These are phyloP conservation scores for Peromyscus eremicus DNA, from an alignment of 2,797 vertebrate species.

Conservation along the genomic window DNA sequence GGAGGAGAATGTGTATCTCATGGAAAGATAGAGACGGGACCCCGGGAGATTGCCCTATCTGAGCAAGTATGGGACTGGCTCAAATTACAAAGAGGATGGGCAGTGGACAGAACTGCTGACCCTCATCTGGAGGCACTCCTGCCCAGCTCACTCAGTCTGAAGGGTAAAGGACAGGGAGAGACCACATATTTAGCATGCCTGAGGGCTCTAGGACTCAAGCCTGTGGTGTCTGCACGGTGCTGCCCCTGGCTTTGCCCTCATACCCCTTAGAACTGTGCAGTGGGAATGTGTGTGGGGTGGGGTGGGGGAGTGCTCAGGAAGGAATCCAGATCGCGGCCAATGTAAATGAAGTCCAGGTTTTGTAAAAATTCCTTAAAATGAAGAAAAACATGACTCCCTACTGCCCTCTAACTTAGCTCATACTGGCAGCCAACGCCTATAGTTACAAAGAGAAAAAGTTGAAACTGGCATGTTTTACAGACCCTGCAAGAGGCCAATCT, in stretches of 20 bases:
- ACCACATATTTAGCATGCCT: not conserved
- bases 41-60: not conserved
- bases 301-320: not conserved
- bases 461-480: not conserved
- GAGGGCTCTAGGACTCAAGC: not conserved
- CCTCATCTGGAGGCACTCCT: not conserved
- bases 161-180: not conserved
- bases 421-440: not conserved
- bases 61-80: slow-evolving; percentile 22
- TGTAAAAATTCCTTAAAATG: slow-evolving; percentile 57
- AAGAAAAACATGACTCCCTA: slow-evolving; percentile 48
- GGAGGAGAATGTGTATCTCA: not conserved
- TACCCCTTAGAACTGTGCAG: not conserved
- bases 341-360: slow-evolving; percentile 15
- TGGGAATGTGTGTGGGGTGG: not conserved
- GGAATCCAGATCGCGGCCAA: not conserved
- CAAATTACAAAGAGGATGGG: slow-evolving; percentile 21
- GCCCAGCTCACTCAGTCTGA: not conserved
- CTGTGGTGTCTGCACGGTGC: not conserved
- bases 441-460: slow-evolving; percentile 13
- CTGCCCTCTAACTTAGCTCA: not conserved
- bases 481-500: not conserved
- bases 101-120: not conserved
- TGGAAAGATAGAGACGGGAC: not conserved
- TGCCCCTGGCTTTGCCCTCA: not conserved